These are phyloP conservation scores for Peromyscus californicus DNA, from an alignment of 2,113 vertebrate species.

Conservation along the genomic window DNA sequence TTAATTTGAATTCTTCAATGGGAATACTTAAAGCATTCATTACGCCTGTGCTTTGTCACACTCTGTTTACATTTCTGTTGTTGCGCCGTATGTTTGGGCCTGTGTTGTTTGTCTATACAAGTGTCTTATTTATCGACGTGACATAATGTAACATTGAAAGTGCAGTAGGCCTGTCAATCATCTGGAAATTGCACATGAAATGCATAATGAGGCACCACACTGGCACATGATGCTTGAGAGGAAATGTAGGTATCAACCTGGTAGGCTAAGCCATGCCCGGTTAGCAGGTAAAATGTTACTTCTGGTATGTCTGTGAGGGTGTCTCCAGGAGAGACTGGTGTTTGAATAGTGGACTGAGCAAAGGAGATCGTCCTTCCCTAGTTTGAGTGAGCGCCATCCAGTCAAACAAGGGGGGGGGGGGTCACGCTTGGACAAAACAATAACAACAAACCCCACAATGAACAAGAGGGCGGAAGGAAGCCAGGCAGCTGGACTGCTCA, in stretches of 20 bases:
- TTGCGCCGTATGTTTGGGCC: not conserved
- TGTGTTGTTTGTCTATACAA: not conserved
- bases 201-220: not conserved
- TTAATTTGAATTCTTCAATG: not conserved
- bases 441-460: not conserved
- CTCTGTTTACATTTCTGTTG: conserved; percentile 28
- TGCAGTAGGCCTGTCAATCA: not conserved
- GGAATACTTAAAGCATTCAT: not conserved
- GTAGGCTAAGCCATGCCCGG: not conserved
- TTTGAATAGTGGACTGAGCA: not conserved
- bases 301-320: not conserved
- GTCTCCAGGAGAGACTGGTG: not conserved
- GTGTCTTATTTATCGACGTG: conserved; percentile 38
- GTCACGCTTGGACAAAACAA: not conserved
- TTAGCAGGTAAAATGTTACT: not conserved
- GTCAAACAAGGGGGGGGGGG: too few species aligned
- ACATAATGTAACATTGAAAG: not conserved
- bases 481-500: not conserved
- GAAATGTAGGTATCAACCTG: not conserved
- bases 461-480: not conserved
- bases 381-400: not conserved
- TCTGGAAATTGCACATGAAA: not conserved
- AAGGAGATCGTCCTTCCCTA: not conserved
- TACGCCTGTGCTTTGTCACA: not conserved
- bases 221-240: not conserved